Conservation (phyloP, 2,797 vertebrate species). For the Spizella passerina region DNA sequence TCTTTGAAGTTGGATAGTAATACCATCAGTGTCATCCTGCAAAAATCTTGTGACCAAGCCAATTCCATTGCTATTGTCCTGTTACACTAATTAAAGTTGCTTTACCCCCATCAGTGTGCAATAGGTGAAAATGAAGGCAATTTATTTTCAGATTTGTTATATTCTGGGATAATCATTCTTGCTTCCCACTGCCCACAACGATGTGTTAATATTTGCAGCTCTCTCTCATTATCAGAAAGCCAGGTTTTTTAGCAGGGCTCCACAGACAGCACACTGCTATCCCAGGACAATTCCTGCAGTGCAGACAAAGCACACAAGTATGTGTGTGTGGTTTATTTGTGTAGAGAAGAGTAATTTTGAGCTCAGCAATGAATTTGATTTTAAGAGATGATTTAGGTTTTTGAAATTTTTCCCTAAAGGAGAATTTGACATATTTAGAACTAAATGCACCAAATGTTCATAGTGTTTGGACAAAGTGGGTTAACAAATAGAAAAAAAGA, state of each 20-base stretch:
- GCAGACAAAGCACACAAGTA: background rate
- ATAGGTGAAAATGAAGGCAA: constrained; percentile 71
- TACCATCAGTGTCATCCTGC: constrained; percentile 81
- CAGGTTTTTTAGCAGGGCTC: constrained; percentile 35
- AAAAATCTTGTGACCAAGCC: constrained; percentile 84
- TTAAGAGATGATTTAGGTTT: constrained; percentile 17
- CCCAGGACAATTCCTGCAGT: background rate
- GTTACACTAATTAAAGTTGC: constrained; percentile 76
- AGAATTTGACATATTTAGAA: constrained; percentile 42
- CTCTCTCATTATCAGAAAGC: constrained; percentile 21
- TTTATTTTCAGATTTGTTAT: constrained; percentile 73
- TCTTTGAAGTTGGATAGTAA: constrained; percentile 83
- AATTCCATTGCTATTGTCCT: constrained; percentile 85
- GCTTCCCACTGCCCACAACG: background rate
- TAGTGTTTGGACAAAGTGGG: constrained; percentile 14
- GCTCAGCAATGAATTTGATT: background rate
- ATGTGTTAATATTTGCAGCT: constrained; percentile 23
- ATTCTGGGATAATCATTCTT: constrained; percentile 61
- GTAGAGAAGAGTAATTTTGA: background rate
- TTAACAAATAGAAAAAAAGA: constrained; percentile 12
- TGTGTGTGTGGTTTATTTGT: background rate
- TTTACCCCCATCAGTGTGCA: constrained; percentile 60
- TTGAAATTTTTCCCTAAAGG: constrained; percentile 27
- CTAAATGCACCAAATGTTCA: constrained; percentile 22
- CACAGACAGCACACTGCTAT: background rate